Conservation (phyloP, 2,888 invertebrate genomes). For the Creontiades dilutus region DNA sequence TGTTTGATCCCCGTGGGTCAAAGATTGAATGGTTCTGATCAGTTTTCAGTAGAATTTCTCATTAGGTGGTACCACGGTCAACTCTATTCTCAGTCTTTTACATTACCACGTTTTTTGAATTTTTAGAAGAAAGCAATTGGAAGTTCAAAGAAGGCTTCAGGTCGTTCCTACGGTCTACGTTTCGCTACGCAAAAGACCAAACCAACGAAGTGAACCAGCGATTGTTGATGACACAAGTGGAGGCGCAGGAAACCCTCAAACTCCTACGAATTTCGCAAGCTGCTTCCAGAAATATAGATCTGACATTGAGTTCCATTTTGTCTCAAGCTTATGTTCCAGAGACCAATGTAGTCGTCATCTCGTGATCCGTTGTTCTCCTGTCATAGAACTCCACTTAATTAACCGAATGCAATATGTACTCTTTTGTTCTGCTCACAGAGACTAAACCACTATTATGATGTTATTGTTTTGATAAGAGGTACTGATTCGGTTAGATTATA, state of each 20-base stretch:
- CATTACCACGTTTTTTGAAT: neutral
- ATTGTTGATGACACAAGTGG: conserved; percentile 70
- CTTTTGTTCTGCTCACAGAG: too few relatives aligned
- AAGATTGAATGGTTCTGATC: too few relatives aligned
- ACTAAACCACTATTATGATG: too few relatives aligned
- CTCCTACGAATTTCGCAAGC: conserved; percentile 53
- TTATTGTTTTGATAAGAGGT: too few relatives aligned
- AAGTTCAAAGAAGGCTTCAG: conserved; percentile 71
- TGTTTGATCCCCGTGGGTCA: too few relatives aligned
- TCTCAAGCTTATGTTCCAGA: conserved; percentile 64
- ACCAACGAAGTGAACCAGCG: conserved; percentile 73
- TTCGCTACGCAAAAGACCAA: conserved; percentile 59
- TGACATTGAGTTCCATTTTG: conserved; percentile 53
- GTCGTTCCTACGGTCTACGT: conserved; percentile 46
- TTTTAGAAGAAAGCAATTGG: conserved; percentile 72
- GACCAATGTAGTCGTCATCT: conserved; percentile 61
- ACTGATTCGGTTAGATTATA: too few relatives aligned
- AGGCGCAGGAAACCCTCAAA: conserved; percentile 72
- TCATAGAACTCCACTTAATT: too few relatives aligned
- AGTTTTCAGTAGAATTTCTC: too few relatives aligned
- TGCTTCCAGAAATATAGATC: conserved; percentile 33
- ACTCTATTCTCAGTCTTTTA: too few relatives aligned
- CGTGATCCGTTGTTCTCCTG: neutral
- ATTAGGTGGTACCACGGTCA: too few relatives aligned
- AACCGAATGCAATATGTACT: too few relatives aligned